Evolutionary conservation across 2,113 vertebrate species (phyloP).

Genomic region (Hipposideros armiger): DNA sequence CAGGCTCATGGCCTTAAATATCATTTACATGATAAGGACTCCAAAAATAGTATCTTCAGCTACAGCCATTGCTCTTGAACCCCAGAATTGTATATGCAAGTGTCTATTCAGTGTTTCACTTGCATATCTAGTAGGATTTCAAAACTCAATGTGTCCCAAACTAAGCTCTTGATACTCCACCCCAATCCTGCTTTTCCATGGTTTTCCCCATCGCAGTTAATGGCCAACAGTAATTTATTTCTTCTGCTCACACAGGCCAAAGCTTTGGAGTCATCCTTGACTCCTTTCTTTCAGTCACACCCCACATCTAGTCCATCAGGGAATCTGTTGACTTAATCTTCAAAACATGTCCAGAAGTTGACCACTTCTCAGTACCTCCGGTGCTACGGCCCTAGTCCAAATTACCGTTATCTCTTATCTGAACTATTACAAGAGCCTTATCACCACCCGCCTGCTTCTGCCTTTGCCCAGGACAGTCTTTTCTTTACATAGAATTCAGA

Average conservation of each 20-base stretch:
- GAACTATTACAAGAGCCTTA: neutral
- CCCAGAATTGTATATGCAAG: neutral
- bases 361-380: neutral
- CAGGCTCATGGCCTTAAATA: neutral
- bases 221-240: neutral
- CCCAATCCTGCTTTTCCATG: neutral
- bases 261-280: neutral
- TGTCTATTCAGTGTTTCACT: neutral
- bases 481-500: neutral
- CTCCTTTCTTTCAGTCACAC: neutral
- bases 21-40: neutral
- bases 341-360: neutral
- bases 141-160: neutral
- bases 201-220: neutral
- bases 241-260: neutral
- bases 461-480: neutral
- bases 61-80: neutral
- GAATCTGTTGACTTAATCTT: neutral
- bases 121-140: neutral
- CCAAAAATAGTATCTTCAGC: neutral
- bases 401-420: neutral
- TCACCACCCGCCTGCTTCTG: neutral
- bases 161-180: neutral
- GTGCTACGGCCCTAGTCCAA: neutral
- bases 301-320: neutral